Base-by-base conservation (phyloP, 1,140 invertebrate genomes). In the Drosophila ogumai region DNA sequence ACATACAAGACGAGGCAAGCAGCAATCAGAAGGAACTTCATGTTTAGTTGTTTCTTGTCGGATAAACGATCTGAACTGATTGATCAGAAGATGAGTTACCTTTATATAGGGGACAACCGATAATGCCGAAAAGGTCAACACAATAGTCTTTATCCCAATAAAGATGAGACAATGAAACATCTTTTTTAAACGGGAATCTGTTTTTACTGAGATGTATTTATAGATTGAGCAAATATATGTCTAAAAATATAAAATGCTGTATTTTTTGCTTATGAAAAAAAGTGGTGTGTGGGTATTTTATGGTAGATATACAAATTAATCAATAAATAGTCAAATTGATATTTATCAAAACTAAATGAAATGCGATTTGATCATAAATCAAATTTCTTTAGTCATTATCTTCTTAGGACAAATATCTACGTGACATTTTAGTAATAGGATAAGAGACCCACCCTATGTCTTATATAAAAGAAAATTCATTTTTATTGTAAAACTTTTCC, bases 11-110 rank as follows among this genome's bases (percentile, higher is more conserved):
- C n/a, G n/a, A 32, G 49, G 10, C n/a, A 50, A 6, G 49, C 28
- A 17, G n/a, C 49, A 32, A 50, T 19, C 28, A 50, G 28, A 32
- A 50, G 49, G 49, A 50, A 32, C 13, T 52, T 52, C 49, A 52
- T 52, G 2, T 17, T 32, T 0, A 34, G 9, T 19, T 19, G n/a
- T 6, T 50, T 50, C 10, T 32, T 12, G 6, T 50, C n/a, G 9
- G 6, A 7, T 0, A 1, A 32, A 6, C n/a, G 47, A 12, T 32
- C 6, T 19, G n/a, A 52, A 52, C 55, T 57, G 55, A 40, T 41
- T 38, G 28, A 19, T 52, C 10, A 1, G 3, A 10, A 4, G 10
- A 12, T 15, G 3, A 12, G 9, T 6, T 6, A 0, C 2, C 32
- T 32, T 55, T 56, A 8, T 40, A 56, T 55, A 55, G 52, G 8